phyloP scores from a whole-genome alignment of 1,140 invertebrate genomes.

The Planococcus citri region DNA sequence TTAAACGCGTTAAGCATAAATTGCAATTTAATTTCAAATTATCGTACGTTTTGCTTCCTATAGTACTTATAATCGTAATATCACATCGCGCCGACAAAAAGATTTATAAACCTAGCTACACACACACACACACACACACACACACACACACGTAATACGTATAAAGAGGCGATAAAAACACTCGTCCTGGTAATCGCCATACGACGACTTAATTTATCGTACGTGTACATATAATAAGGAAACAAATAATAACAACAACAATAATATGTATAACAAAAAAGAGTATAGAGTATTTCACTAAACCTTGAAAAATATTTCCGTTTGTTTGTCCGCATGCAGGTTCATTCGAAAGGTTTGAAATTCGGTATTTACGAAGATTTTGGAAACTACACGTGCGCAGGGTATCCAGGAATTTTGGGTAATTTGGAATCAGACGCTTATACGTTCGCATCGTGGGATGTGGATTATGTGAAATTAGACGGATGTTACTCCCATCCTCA shows the following conservation, averaged over 20 bases:
- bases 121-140: too few species aligned
- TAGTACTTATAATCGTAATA: not conserved
- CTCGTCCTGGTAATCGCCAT: too few species aligned
- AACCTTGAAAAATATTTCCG: too few species aligned
- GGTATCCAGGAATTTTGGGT: conserved; percentile 69
- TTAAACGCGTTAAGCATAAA: not conserved
- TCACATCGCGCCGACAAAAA: too few species aligned
- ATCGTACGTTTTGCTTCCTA: not conserved
- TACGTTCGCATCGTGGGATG: conserved; percentile 76
- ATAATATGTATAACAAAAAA: too few species aligned
- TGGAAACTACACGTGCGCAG: conserved; percentile 67
- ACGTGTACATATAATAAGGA: too few species aligned
- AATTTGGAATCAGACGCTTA: conserved; percentile 63
- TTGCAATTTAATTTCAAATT: conserved; percentile 4
- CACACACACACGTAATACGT: too few species aligned
- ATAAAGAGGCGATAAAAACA: too few species aligned
- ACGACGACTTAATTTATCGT: too few species aligned
- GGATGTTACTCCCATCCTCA: conserved; percentile 61
- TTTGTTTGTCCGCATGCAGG: conserved; percentile 36
- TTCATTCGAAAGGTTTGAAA: conserved; percentile 66
- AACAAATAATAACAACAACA: too few species aligned
- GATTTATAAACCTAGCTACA: too few species aligned
- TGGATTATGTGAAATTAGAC: conserved; percentile 82
- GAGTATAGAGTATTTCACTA: too few species aligned
- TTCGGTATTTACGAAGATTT: conserved; percentile 83